These are phyloP conservation scores for Folsomia candida DNA, from an alignment of 2,888 invertebrate genomes.

Conservation along the genomic window DNA sequence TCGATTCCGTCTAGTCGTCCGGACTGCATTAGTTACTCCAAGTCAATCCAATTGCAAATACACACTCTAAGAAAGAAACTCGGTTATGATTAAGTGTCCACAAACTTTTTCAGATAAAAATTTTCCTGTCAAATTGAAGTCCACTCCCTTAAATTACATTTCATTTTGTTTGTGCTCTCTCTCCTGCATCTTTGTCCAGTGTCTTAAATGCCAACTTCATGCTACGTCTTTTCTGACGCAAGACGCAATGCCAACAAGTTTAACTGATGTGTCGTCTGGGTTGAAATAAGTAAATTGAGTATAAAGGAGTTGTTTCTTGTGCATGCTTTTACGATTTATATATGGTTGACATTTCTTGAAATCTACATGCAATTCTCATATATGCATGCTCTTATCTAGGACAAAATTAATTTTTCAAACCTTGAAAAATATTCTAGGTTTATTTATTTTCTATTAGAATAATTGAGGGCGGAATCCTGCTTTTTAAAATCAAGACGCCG, in stretches of 20 bases:
- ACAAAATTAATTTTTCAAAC: too few relatives aligned
- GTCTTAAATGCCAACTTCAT: conserved; percentile 9
- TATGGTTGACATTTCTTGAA: background rate
- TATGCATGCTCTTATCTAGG: too few relatives aligned
- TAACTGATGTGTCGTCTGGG: too few relatives aligned
- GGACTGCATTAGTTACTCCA: background rate
- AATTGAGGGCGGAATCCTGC: background rate
- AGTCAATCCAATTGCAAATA: background rate
- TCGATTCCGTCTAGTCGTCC: background rate
- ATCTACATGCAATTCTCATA: too few relatives aligned
- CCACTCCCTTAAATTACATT: conserved; percentile 9
- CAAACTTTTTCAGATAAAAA: conserved; percentile 9
- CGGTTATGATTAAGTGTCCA: conserved; percentile 12
- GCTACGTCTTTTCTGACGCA: background rate
- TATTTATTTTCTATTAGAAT: conserved; percentile 1
- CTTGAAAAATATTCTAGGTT: too few relatives aligned
- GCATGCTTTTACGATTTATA: background rate
- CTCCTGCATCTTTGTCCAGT: conserved; percentile 9
- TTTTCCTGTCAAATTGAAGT: conserved; percentile 12
- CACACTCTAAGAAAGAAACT: background rate
- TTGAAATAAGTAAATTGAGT: too few relatives aligned
- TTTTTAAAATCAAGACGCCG: background rate
- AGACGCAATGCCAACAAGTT: too few relatives aligned
- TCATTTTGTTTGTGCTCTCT: too few relatives aligned
- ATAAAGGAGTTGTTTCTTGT: too few relatives aligned